phyloP scores from a whole-genome alignment of 2,113 vertebrate genomes.

The Lates calcarifer region DNA sequence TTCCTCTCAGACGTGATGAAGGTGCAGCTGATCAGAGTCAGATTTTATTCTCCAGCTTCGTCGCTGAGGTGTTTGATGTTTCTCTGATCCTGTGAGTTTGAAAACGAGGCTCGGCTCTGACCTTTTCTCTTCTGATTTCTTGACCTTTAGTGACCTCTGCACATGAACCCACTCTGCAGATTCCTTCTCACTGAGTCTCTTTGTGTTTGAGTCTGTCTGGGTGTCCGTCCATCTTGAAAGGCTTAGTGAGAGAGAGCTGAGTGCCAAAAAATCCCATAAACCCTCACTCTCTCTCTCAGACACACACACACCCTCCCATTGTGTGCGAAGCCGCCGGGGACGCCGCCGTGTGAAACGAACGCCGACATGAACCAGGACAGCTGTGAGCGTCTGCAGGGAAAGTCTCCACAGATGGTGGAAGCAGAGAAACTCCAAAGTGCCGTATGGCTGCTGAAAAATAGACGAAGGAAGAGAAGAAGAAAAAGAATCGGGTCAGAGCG shows the following conservation, averaged over 20 bases:
- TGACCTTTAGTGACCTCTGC: constrained; percentile 1
- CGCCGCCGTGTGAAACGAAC: constrained; percentile 41
- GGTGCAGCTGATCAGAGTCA: too few species aligned
- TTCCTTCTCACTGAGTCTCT: neutral
- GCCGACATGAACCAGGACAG: constrained; percentile 64
- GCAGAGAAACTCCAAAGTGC: constrained; percentile 51
- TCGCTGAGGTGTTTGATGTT: neutral
- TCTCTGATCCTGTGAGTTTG: neutral
- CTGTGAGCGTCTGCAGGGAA: constrained; percentile 70
- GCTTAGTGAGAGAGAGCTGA: constrained; percentile 23
- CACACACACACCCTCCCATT: constrained; percentile 36
- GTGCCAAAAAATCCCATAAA: constrained; percentile 38
- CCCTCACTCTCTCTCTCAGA: neutral
- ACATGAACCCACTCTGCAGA: constrained; percentile 4
- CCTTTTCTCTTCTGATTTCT: too few species aligned
- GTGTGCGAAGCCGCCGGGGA: constrained; percentile 50
- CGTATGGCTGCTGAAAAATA: constrained; percentile 69
- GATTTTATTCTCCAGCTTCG: too few species aligned
- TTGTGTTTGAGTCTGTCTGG: constrained; percentile 2
- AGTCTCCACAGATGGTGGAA: constrained; percentile 69
- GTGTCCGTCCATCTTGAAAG: constrained; percentile 31
- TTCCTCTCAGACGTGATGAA: neutral
- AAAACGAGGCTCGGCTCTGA: neutral
- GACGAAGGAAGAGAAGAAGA: constrained; percentile 41
- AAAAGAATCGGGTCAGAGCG: constrained; percentile 38